Conservation (phyloP, 1,140 invertebrate species). For the Caenorhabditis tropicalis region DNA sequence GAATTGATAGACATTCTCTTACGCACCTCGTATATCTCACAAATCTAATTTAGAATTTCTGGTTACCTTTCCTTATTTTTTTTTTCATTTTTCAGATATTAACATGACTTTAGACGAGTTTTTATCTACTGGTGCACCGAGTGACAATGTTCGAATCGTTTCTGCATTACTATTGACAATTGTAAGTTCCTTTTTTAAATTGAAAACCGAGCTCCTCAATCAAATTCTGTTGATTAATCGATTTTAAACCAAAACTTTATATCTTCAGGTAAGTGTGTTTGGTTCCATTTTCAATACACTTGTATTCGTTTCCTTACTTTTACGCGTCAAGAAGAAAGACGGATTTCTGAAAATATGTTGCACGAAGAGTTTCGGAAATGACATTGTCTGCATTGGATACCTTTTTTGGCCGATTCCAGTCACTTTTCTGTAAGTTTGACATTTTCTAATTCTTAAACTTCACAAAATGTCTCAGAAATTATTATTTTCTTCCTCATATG, state of each 20-base stretch:
- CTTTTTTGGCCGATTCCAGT: conserved; percentile 31
- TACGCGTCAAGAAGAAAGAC: conserved; percentile 8
- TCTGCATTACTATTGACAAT: conserved; percentile 16
- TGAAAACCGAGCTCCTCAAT: too few relatives aligned
- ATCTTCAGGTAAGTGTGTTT: conserved; percentile 1
- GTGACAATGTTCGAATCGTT: neutral
- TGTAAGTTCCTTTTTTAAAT: neutral
- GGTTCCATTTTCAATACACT: conserved; percentile 15
- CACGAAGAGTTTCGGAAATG: conserved; percentile 10
- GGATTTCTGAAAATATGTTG: conserved; percentile 26
- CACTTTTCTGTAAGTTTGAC: neutral
- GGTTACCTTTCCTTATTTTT: neutral
- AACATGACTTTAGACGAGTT: conserved; percentile 29
- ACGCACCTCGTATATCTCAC: neutral
- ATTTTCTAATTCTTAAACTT: too few relatives aligned
- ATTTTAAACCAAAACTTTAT: too few relatives aligned
- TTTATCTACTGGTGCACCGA: conserved; percentile 18
- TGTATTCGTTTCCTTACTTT: neutral
- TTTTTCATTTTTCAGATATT: neutral
- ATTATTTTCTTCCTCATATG: conserved; percentile 13
- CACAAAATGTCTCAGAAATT: neutral
- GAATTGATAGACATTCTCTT: neutral
- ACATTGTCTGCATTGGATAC: conserved; percentile 27
- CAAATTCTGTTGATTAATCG: too few relatives aligned
- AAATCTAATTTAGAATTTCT: neutral